Evolutionary conservation across 1,140 invertebrate genomes (phyloP), one percentile per base, ranked within the genome.

Genomic region (Brachionus plicatilis): DNA sequence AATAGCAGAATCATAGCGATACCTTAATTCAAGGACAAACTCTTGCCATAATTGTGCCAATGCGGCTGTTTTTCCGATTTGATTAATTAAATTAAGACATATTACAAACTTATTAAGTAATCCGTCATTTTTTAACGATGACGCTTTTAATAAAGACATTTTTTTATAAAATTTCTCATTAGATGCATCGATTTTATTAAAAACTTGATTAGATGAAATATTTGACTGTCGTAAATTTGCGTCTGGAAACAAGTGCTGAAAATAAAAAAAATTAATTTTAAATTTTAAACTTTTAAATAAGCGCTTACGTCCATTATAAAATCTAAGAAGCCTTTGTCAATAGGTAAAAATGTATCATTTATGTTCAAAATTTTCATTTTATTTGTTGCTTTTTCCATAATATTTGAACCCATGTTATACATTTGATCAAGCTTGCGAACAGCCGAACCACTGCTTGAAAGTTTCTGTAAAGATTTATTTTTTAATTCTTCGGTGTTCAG

Each of bases 21-120:
- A 95, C 82, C 95, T 92, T 86, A 98, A 92, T 88, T 98, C 95
- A 85, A 95, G 92, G 0, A 94, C 92, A 87, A 98, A 94, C 87
- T 97, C 95, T 86, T 95, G 94, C 95, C 96, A 97, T 0, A 98
- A 87, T 87, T 97, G 95, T 1, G 94, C 94, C 37, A 96, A 91
- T 83, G 94, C 93, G 50, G 91, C 89, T 0, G 93, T 86, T 0
- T 94, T 94, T n/a, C 95, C 95, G 85, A 93, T 93, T 85, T 94
- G 92, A 70, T 93, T 91, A n/a, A 94, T 92, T 83, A 95, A 93
- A 83, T 93, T 92, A 82, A 94, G 90, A 8, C 94, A 92, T n/a
- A 95, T 91, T n/a, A 94, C 92, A 2, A 97, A 88, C 56, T 94
- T 91, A 92, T 94, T 95, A 0, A 94, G 92, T 33, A 98, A 90